Base-by-base conservation (phyloP, 2,888 invertebrate species). In the Apotomis betuletana region DNA sequence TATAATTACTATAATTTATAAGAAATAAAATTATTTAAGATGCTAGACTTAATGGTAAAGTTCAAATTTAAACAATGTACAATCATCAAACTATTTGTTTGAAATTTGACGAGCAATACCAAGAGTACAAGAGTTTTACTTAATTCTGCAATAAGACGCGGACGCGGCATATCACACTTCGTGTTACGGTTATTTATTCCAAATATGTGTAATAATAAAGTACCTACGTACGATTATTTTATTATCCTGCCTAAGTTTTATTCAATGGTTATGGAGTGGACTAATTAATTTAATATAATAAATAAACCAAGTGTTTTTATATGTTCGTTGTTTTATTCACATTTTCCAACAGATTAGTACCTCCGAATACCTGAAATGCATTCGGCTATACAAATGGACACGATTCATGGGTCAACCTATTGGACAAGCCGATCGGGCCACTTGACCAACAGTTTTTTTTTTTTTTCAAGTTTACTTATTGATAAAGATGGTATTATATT, bases 191-290 rank as follows among this genome's bases (percentile, higher is more conserved):
- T 75, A 82, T 80, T 83, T 83, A 83, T 84, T 86, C 80, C 79
- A 82, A 82, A 81, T 83, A 78, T 77, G 75, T 79, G 77, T 77
- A 73, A 74, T 76, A 54, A 69, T 79, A 81, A 63, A 83, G 83
- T 87, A 86, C 78, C 64, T 49, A 71, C 64, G 57, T 68, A 65
- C 77, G 67, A 83, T 82, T 85, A 84, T 87, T 85, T 87, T 85
- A 86, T 80, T 86, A 83, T 84, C 82, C 85, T 85, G 79, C 78
- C 82, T 87, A 87, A 86, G 84, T 86, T 90, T 87, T 86, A 85
- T 85, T 83, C 78, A 83, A 87, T 87, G 85, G 83, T 88, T 89
- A 89, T 82, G 85, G 87, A 88, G 85, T 89, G 89, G 79, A 89
- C 79, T 90, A 86, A 89, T 87, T 86, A 84, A 84, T 84, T 81